Evolutionary conservation across 2,797 vertebrate genomes (phyloP).

Genomic region (Hypotaenidia philippensis): DNA sequence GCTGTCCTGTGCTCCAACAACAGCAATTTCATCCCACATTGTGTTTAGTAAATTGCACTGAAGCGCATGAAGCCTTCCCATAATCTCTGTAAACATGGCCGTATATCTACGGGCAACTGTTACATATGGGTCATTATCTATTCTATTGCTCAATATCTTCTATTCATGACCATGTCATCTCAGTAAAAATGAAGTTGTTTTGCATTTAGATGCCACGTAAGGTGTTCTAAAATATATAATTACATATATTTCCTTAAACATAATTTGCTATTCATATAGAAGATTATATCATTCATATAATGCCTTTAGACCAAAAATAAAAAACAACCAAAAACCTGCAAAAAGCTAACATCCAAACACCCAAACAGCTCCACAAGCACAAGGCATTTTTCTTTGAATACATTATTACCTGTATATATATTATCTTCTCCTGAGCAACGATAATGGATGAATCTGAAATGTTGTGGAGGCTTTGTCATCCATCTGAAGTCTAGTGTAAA

Average conservation of each 20-base stretch:
- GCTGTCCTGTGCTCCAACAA: constrained; percentile 37
- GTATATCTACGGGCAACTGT: constrained; percentile 49
- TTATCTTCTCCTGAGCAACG: not conserved
- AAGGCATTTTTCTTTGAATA: not conserved
- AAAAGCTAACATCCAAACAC: not conserved
- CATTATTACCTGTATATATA: not conserved
- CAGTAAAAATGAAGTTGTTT: constrained; percentile 63
- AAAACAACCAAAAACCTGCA: too few species aligned
- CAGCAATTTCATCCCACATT: constrained; percentile 59
- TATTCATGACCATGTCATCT: constrained; percentile 11
- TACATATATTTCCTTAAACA: not conserved
- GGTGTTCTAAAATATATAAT: constrained; percentile 18
- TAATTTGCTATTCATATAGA: not conserved
- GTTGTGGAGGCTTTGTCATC: not conserved
- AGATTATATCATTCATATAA: not conserved
- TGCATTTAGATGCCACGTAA: constrained; percentile 51
- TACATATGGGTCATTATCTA: constrained; percentile 38
- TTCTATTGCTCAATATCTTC: constrained; percentile 26
- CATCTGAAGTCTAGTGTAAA: not conserved
- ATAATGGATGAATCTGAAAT: not conserved
- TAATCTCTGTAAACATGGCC: constrained; percentile 26
- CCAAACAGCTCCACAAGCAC: not conserved
- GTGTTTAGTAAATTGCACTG: constrained; percentile 63
- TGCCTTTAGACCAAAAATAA: constrained; percentile 43
- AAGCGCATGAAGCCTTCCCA: constrained; percentile 24